Evolutionary conservation across 2,888 invertebrate genomes (phyloP).

Genomic region (Apotomis betuletana): DNA sequence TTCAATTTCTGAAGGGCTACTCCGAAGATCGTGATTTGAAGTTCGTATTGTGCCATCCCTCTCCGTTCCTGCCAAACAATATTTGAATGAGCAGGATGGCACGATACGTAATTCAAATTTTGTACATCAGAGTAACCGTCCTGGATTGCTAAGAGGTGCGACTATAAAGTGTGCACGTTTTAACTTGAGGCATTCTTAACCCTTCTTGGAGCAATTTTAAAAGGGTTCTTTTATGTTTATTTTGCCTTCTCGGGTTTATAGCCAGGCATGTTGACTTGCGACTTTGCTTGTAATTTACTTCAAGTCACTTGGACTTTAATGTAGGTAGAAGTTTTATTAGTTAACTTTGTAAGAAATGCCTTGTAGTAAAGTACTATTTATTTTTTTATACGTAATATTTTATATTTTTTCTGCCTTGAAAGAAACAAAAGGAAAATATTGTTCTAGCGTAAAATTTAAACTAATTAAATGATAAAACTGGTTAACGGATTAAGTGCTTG

Average conservation of each 20-base stretch:
- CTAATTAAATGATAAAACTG: too few relatives aligned
- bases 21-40: too few relatives aligned
- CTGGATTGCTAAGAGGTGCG: conserved; percentile 42
- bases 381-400: too few relatives aligned
- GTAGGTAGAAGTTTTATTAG: background rate
- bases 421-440: too few relatives aligned
- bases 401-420: too few relatives aligned
- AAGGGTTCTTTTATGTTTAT: conserved; percentile 39
- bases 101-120: too few relatives aligned
- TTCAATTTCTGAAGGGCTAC: conserved; percentile 49
- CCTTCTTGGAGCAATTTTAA: conserved; percentile 32
- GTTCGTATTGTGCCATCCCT: too few relatives aligned
- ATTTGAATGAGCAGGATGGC: too few relatives aligned
- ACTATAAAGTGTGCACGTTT: conserved; percentile 46
- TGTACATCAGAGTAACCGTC: too few relatives aligned
- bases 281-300: conserved; percentile 16
- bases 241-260: conserved; percentile 28
- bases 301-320: background rate
- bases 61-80: too few relatives aligned
- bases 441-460: too few relatives aligned
- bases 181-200: conserved; percentile 43
- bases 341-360: background rate
- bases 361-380: background rate
- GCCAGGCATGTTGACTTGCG: conserved; percentile 26
- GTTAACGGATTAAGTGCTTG: too few relatives aligned